phyloP scores from a whole-genome alignment of 2,113 vertebrate species.

The Calidris pugnax region DNA sequence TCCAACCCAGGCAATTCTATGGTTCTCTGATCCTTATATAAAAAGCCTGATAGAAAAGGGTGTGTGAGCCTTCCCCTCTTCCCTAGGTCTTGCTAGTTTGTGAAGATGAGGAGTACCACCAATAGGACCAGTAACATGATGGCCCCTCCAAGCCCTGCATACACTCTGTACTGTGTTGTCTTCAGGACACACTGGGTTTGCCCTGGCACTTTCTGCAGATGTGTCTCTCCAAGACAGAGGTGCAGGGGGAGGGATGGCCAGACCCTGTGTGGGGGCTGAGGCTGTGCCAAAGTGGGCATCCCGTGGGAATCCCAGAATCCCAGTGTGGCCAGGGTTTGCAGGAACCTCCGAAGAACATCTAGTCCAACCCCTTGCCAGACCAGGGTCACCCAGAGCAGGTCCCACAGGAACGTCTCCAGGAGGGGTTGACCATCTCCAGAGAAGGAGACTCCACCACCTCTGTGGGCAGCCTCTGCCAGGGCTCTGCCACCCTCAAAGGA shows the following conservation, averaged over 20 bases:
- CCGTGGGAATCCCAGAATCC: accelerated
- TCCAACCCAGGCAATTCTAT: too few species aligned
- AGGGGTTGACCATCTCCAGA: neutral
- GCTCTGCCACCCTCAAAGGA: neutral
- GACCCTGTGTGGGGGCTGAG: accelerated
- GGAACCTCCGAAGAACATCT: too few species aligned
- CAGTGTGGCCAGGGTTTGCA: too few species aligned
- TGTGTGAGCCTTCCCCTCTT: neutral
- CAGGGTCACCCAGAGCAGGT: neutral
- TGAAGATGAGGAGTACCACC: accelerated
- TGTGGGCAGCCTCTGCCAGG: neutral
- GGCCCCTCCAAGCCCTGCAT: accelerated
- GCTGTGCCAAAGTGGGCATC: neutral
- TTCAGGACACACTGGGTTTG: accelerated
- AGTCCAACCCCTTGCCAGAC: neutral
- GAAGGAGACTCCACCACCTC: neutral
- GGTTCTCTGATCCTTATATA: neutral
- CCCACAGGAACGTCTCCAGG: neutral
- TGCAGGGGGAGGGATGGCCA: neutral
- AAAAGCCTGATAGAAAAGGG: accelerated
- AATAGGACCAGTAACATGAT: accelerated
- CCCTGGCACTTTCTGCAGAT: neutral
- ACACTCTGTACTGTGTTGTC: accelerated
- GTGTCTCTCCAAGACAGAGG: accelerated
- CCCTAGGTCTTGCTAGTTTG: neutral